A percentile compares a stretch with the other conserved stretches of the same genome.
phyloP scores from a whole-genome alignment of 2,888 invertebrate genomes.

The Cheilosia vernalis region DNA sequence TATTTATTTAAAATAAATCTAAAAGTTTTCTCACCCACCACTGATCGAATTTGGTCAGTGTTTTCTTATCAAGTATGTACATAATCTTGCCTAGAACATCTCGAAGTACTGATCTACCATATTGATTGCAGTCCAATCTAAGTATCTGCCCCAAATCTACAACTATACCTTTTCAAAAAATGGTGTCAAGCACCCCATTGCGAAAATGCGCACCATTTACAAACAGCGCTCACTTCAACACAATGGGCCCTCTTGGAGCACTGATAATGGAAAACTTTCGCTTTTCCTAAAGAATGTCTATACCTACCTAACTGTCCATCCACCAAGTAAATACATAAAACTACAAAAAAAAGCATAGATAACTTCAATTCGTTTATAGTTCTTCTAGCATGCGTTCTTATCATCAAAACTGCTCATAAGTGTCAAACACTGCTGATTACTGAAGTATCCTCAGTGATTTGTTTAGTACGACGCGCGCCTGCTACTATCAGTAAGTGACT shows the following conservation, averaged over 20 bases:
- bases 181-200: conserved; percentile 42
- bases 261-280: conserved; percentile 46
- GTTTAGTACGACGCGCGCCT: conserved; percentile 37
- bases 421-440: conserved; percentile 61
- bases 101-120: conserved; percentile 38
- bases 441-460: conserved; percentile 29
- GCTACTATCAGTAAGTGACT: conserved; percentile 28
- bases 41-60: neutral
- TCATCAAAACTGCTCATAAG: conserved; percentile 52
- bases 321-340: conserved; percentile 3
- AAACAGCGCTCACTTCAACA: conserved; percentile 31
- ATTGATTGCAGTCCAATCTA: conserved; percentile 49
- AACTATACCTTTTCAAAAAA: conserved; percentile 20
- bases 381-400: conserved; percentile 45
- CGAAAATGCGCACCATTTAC: conserved; percentile 28
- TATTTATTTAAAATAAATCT: neutral
- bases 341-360: conserved; percentile 16
- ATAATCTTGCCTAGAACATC: neutral
- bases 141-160: conserved; percentile 55
- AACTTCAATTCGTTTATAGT: conserved; percentile 27
- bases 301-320: neutral
- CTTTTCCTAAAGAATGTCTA: conserved; percentile 12
- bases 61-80: neutral
- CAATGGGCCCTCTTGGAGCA: neutral
- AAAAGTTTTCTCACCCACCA: neutral